phyloP scores from a whole-genome alignment of 2,113 vertebrate species.

The Galemys pyrenaicus region DNA sequence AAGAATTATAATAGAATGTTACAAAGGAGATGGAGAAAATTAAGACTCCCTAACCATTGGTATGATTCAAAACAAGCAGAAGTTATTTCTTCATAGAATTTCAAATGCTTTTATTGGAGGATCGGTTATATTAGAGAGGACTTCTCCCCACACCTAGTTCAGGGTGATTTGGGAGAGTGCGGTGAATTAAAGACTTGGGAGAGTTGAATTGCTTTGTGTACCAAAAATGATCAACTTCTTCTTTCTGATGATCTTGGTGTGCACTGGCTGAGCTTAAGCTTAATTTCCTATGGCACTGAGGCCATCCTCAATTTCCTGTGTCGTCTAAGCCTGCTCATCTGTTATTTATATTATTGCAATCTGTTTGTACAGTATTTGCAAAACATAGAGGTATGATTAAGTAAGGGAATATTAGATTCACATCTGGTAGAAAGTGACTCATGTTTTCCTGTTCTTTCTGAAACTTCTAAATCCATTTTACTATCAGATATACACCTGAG shows the following conservation, averaged over 20 bases:
- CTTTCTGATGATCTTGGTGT: not conserved
- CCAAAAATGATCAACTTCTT: not conserved
- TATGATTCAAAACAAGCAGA: not conserved
- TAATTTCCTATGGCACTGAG: not conserved
- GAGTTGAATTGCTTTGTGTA: not conserved
- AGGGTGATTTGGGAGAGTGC: not conserved
- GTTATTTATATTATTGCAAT: not conserved
- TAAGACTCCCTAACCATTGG: not conserved
- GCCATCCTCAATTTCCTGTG: not conserved
- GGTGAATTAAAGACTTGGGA: not conserved
- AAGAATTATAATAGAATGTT: not conserved
- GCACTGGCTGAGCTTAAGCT: not conserved
- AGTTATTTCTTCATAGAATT: not conserved
- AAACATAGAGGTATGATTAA: not conserved
- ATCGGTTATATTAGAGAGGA: not conserved
- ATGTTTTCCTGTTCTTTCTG: not conserved
- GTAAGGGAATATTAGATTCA: not conserved
- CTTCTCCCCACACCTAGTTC: not conserved
- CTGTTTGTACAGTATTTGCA: not conserved
- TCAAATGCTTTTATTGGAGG: not conserved
- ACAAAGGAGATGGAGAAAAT: not conserved
- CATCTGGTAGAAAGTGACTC: not conserved
- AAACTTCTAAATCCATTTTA: not conserved
- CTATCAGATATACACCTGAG: not conserved
- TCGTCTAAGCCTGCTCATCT: not conserved